A percentile compares a stretch with the other conserved stretches of the same genome.
These are phyloP conservation scores for Gandaritis pyraliata DNA, from an alignment of 2,888 invertebrate genomes.

Conservation along the genomic window DNA sequence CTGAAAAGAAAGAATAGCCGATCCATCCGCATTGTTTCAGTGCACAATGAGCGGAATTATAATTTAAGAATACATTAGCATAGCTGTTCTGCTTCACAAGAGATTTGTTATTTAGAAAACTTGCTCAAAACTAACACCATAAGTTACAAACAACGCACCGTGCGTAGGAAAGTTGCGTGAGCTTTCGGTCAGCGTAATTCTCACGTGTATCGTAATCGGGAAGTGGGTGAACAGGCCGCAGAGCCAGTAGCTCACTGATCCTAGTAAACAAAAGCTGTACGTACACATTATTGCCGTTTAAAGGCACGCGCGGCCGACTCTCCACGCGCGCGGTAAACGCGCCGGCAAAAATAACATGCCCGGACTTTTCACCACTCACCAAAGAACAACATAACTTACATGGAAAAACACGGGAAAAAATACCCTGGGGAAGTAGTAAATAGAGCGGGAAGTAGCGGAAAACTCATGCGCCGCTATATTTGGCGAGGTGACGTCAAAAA, in stretches of 20 bases:
- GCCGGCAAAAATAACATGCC: slow-evolving; percentile 80
- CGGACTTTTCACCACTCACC: slow-evolving; percentile 62
- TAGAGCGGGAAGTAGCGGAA: slow-evolving; percentile 51
- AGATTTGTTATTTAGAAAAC: slow-evolving; percentile 34
- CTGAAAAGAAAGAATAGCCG: slow-evolving; percentile 22
- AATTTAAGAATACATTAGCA: slow-evolving; percentile 17
- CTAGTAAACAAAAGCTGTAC: slow-evolving; percentile 70
- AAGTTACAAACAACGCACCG: slow-evolving; percentile 6
- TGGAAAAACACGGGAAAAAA: slow-evolving; percentile 40
- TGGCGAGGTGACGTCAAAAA: slow-evolving; percentile 70
- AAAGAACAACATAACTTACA: slow-evolving; percentile 49
- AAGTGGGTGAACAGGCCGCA: slow-evolving; percentile 45
- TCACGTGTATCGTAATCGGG: slow-evolving; percentile 32
- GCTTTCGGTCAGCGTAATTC: slow-evolving; percentile 35
- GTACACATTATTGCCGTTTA: slow-evolving; percentile 74
- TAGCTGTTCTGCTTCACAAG: slow-evolving; percentile 32
- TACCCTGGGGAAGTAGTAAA: slow-evolving; percentile 40
- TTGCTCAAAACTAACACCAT: neutral
- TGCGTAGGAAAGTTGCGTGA: slow-evolving; percentile 15
- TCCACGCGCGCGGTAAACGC: slow-evolving; percentile 65
- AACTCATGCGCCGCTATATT: slow-evolving; percentile 65
- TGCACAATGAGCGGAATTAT: slow-evolving; percentile 21
- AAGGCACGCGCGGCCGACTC: slow-evolving; percentile 71
- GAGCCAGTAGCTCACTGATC: slow-evolving; percentile 39
- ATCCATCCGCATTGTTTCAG: slow-evolving; percentile 29